These are phyloP conservation scores for Lepidurus arcticus DNA, from an alignment of 1,140 invertebrate species.

Conservation along the genomic window DNA sequence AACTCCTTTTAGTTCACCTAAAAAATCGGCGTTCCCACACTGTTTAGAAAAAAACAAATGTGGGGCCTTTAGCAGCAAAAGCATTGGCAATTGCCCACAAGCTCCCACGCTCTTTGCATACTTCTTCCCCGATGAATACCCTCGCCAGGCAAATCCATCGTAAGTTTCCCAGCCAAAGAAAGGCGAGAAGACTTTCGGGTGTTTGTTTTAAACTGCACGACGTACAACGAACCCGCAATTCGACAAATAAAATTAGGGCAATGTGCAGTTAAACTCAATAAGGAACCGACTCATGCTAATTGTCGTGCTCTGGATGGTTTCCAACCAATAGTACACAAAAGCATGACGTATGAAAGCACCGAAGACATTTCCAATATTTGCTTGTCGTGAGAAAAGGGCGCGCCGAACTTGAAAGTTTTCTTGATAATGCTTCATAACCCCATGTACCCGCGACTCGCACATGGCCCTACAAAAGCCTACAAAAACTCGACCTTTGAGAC, in stretches of 20 bases:
- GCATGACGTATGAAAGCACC: neutral
- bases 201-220: neutral
- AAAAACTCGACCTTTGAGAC: neutral
- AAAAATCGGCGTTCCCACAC: neutral
- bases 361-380: neutral
- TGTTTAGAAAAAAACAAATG: neutral
- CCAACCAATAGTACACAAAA: neutral
- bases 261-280: neutral
- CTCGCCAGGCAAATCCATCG: neutral
- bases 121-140: neutral
- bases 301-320: neutral
- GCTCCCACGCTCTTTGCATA: slow-evolving; percentile 17
- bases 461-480: neutral
- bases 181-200: neutral
- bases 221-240: neutral
- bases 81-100: slow-evolving; percentile 17
- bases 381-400: slow-evolving; percentile 20
- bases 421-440: slow-evolving; percentile 9
- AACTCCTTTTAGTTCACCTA: neutral
- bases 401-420: neutral
- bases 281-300: neutral
- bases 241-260: neutral
- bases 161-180: neutral
- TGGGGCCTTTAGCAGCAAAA: neutral
- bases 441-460: neutral